Conservation (phyloP, 2,113 vertebrate genomes). For the Pseudopodoces humilis region DNA sequence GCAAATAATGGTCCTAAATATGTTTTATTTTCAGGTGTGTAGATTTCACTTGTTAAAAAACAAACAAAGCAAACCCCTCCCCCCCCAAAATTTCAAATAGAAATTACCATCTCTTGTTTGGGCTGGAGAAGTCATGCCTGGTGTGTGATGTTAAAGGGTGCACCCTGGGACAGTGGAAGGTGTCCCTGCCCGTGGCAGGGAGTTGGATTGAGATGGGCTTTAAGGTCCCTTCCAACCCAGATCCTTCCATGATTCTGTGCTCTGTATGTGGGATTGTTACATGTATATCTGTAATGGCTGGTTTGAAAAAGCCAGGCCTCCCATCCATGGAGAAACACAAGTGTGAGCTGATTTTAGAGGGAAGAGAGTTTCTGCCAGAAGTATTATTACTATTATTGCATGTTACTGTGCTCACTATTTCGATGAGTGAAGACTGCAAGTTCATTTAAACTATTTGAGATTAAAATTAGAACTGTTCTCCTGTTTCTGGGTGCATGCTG, state of each 20-base stretch:
- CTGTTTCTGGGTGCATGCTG: neutral
- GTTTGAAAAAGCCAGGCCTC: neutral
- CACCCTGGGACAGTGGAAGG: fast-evolving
- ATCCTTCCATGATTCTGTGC: neutral
- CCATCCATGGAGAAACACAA: neutral
- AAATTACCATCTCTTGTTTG: neutral
- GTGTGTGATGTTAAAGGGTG: neutral
- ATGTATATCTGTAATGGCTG: fast-evolving
- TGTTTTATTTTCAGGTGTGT: neutral
- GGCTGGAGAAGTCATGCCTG: neutral
- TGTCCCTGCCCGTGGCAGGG: neutral
- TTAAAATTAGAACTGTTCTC: neutral
- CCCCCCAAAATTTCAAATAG: neutral
- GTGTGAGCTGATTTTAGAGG: neutral
- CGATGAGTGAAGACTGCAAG: neutral
- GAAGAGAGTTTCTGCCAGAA: neutral
- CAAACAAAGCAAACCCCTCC: fast-evolving
- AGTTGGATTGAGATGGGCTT: neutral
- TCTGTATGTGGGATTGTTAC: neutral
- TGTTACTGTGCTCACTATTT: neutral
- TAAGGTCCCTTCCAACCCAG: neutral
- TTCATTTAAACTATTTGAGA: neutral
- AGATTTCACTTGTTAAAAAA: neutral
- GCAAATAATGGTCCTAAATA: neutral
- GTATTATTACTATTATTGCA: neutral